Evolutionary conservation across 2,113 vertebrate genomes (phyloP), one percentile per base, ranked within the genome.

Genomic region (Xenopus borealis): DNA sequence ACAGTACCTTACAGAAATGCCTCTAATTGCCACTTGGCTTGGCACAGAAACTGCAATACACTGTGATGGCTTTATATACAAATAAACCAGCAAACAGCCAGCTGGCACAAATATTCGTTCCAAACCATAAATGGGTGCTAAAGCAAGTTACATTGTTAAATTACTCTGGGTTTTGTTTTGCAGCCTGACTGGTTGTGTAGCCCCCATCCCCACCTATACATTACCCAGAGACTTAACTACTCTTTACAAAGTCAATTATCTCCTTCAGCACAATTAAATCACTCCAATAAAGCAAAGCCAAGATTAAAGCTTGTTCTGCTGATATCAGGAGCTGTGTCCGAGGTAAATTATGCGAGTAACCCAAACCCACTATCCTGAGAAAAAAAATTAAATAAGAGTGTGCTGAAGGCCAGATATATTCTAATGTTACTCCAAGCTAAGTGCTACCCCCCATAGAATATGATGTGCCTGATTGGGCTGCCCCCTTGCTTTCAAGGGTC

Each of bases 21-120:
- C 46, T 50, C 13, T 3, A 50, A 50, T 3, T 50, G 3, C 2
- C 10, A 50, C 13, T 50, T 10, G 2, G 10, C 10, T 50, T 50
- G 46, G 46, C 46, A 10, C 46, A 3, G 14, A 55, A n/a, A 55
- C 12, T 4, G 3, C 30, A 55, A 55, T 8, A 7, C 6, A 55
- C 50, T 0, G 20, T 61, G 50, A 65, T 57, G 65, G 27, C 55
- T 73, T 66, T 46, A 61, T 57, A 72, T 30, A 73, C 50, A 73
- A 23, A 44, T n/a, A n/a, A n/a, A n/a, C 40, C 52, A 55, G 46
- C 46, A 4, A 16, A 7, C 2, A 7, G 17, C 13, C 52, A 17
- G 52, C 52, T 17, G 17, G 52, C 52, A 55, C 52, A 55, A 14
- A 2, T 14, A 2, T 14, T n/a, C 2, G 6, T 3, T 7, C 13